A percentile compares a stretch with the other conserved stretches of the same genome.
Conservation (phyloP, 2,888 invertebrate genomes). For the Netelia virgata region DNA sequence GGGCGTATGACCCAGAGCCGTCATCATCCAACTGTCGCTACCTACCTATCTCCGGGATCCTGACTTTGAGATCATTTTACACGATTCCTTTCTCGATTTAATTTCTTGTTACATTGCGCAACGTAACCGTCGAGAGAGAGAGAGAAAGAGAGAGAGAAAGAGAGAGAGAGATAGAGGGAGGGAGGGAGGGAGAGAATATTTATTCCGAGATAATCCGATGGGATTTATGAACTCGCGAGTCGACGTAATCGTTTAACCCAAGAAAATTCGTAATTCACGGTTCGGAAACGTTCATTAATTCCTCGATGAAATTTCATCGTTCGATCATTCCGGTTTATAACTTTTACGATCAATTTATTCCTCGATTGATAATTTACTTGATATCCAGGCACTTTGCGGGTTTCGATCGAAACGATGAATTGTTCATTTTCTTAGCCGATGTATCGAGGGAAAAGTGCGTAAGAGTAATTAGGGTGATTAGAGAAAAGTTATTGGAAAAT, state of each 20-base stretch:
- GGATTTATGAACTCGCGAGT: not conserved
- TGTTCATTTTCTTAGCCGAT: too few species aligned
- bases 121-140: not conserved
- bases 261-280: not conserved
- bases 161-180: too few species aligned
- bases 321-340: not conserved
- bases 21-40: conserved; percentile 31
- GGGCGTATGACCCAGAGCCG: conserved; percentile 28
- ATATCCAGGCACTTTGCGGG: too few species aligned
- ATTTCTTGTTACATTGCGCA: not conserved
- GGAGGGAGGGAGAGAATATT: not conserved
- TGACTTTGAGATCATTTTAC: not conserved
- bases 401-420: too few species aligned
- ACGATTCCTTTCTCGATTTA: not conserved
- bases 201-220: not conserved
- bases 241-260: not conserved
- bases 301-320: too few species aligned
- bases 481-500: too few species aligned
- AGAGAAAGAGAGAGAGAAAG: not conserved
- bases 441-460: too few species aligned
- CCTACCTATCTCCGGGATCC: conserved; percentile 20
- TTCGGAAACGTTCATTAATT: not conserved
- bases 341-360: too few species aligned
- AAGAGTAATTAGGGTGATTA: too few species aligned
- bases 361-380: too few species aligned